Base-by-base conservation (phyloP, 2,797 vertebrate species). In the Centroberyx gerrardi region DNA sequence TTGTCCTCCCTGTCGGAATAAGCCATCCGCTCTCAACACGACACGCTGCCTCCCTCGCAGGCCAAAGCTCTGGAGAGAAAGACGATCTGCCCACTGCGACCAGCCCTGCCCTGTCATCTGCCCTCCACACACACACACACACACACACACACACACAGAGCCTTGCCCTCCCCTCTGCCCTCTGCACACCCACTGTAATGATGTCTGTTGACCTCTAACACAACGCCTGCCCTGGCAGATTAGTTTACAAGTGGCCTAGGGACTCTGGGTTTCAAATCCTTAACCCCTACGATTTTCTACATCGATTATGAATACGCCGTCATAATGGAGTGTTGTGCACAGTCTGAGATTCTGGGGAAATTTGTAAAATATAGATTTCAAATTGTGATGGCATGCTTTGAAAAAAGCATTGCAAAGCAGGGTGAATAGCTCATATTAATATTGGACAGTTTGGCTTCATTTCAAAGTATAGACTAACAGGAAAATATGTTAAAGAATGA, bases 201-300 rank as follows among this genome's bases (percentile, higher is more conserved):
- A 92, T 92, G 91, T 91, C 90, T 92, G 90, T 89, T 95, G 94
- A 95, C 95, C 95, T 94, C 91, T 93, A 90, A 89, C 92, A 93
- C 90, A 83, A 88, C 85, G 81, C 87, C 90, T 89, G 89, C 76
- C 90, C 89, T 91, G 87, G 72, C 79, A 94, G 92, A 94, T 94
- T 93, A 92, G 91, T 92, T 93, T 92, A 92, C 91, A 92, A 93
- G 90, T 91, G 91, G 90, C 88, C 91, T 38, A 68, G 88, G 87
- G 92, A 92, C 88, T 85, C 76, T 69, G 80, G 88, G 82, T 87
- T 87, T 90, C 78, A 81, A 72, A 88, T 85, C 80, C 68, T 22
- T 85, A 91, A 88, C 87, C 88, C 59, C 60, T 53, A 74, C 62
- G 42, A 81, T 90, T 83, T 88, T 86, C 67, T 72, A 64, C 83